Evolutionary conservation across 2,113 vertebrate genomes (phyloP), one percentile per base, ranked within the genome.

Genomic region (Menidia beryllina): DNA sequence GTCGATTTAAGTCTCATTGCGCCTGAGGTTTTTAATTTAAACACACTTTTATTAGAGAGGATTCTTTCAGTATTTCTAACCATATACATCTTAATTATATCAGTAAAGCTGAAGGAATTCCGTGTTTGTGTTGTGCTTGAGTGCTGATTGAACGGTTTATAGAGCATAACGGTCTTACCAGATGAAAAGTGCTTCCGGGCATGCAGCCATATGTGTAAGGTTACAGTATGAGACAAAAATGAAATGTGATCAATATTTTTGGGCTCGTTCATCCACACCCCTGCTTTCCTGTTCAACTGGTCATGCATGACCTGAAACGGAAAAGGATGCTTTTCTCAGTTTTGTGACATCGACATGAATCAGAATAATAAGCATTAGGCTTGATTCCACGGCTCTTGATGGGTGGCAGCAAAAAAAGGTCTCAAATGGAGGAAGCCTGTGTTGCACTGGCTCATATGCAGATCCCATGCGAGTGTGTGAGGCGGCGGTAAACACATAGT

Each of bases 1-100:
- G 81, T 89, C 89, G 86, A 88, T 88, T 90, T 88, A 83, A 88
- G 75, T 34, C 75, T 83, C 91, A 90, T 89, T 90, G 89, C 76
- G 81, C 62, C 82, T 83, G 85, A 78, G 85, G 90, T 83, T 90
- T 88, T 78, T 84, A 83, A 90, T 91, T 91, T 83, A 84, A 81
- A 79, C 62, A 48, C 65, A 6, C 63, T 80, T 91, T 79, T 69
- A 91, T 73, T 72, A 66, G 81, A 80, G 53, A 55, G 80, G 75
- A 81, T 84, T 84, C 78, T 34, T 88, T 80, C 81, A 65, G 72
- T 86, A 88, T 86, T 88, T 89, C 83, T 78, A 77, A 82, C 84
- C 66, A 73, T 84, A 72, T 69, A 78, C 45, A 45, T 53, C 73
- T 75, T 91, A 86, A 89, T 75, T 77, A 85, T 34, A 77, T 90